Conservation (phyloP, 2,113 vertebrate species). For the Gyps fulvus region DNA sequence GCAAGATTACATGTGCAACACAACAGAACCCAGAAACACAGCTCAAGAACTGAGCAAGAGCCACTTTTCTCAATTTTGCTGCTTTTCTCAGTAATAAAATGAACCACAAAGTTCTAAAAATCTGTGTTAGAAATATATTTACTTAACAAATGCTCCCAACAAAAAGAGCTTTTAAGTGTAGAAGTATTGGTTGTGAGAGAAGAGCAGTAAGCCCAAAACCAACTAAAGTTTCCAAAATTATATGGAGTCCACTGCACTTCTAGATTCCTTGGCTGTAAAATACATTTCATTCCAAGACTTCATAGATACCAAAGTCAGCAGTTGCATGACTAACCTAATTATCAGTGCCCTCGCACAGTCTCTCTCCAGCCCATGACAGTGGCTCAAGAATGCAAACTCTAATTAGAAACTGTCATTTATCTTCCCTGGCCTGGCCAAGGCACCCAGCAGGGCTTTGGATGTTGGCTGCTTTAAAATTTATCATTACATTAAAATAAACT, state of each 20-base stretch:
- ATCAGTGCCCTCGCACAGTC: background rate
- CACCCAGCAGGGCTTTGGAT: background rate
- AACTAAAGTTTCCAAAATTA: background rate
- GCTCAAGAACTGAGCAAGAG: background rate
- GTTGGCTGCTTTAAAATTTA: constrained; percentile 4
- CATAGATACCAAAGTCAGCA: background rate
- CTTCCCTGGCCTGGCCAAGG: background rate
- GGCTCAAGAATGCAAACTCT: constrained; percentile 16
- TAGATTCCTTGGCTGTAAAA: background rate
- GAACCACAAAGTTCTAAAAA: background rate
- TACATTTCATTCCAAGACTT: background rate
- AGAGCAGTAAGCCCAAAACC: background rate
- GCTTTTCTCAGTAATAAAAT: background rate
- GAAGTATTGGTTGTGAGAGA: background rate
- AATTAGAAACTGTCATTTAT: constrained; percentile 15
- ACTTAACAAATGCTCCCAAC: background rate
- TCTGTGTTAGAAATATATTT: background rate
- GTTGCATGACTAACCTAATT: constrained; percentile 6
- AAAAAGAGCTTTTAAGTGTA: background rate
- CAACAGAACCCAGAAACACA: background rate
- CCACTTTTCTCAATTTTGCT: background rate
- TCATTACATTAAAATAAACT: background rate
- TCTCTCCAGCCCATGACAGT: background rate
- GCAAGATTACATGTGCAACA: background rate
- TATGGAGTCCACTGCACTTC: background rate